These are phyloP conservation scores for Nomia melanderi DNA, from an alignment of 1,140 invertebrate genomes.

Conservation along the genomic window DNA sequence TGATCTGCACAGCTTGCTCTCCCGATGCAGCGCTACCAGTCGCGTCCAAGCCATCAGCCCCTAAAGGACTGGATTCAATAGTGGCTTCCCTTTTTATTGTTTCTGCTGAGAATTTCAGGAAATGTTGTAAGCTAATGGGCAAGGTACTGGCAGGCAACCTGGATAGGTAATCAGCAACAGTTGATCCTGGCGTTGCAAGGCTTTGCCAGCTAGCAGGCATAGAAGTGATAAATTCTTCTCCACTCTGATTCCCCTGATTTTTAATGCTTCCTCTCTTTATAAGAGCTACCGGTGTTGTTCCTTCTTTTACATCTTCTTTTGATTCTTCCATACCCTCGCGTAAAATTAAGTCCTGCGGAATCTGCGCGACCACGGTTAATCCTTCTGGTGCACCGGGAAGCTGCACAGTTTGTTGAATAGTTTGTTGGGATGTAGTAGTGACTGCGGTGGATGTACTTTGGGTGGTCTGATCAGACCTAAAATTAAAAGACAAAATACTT, in stretches of 20 bases:
- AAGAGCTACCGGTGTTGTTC: constrained; percentile 80
- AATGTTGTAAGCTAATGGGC: constrained; percentile 82
- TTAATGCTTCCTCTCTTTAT: constrained; percentile 81
- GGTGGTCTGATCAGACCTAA: constrained; percentile 78
- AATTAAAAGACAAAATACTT: constrained; percentile 1
- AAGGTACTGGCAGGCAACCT: constrained; percentile 83
- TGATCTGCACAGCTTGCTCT: constrained; percentile 77
- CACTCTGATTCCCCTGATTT: constrained; percentile 71
- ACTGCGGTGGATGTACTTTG: constrained; percentile 78
- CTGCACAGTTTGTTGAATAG: constrained; percentile 78
- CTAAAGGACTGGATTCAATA: constrained; percentile 81
- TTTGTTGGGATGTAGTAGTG: constrained; percentile 76
- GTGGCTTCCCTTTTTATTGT: constrained; percentile 81
- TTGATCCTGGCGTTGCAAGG: constrained; percentile 85
- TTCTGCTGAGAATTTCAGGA: constrained; percentile 83
- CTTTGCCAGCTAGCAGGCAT: constrained; percentile 86
- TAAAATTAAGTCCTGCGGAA: constrained; percentile 85
- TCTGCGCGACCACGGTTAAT: constrained; percentile 85
- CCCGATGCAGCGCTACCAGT: constrained; percentile 71
- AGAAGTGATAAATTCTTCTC: constrained; percentile 75
- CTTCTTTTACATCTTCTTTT: constrained; percentile 79
- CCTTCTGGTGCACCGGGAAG: constrained; percentile 82
- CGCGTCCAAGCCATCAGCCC: constrained; percentile 75
- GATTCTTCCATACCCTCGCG: constrained; percentile 80
- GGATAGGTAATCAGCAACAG: constrained; percentile 90